A percentile compares a stretch with the other conserved stretches of the same genome.
Conservation (phyloP, 2,797 vertebrate genomes). For the Semotilus atromaculatus region DNA sequence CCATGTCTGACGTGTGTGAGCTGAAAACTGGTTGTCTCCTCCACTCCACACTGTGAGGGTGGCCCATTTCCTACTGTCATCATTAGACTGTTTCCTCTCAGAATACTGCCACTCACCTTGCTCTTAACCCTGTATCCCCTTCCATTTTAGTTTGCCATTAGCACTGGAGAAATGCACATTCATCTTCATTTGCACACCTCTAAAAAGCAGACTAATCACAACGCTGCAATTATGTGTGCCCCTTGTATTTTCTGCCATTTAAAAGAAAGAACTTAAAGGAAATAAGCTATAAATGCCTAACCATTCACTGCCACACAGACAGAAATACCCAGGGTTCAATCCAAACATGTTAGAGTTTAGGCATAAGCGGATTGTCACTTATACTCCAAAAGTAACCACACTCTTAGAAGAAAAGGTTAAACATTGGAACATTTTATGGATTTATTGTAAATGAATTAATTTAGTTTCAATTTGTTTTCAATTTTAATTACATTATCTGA, state of each 20-base stretch:
- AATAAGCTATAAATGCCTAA: neutral
- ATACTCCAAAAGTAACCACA: neutral
- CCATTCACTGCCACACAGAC: neutral
- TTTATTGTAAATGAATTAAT: neutral
- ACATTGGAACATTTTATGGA: neutral
- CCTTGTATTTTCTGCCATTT: conserved; percentile 33
- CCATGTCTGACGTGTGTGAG: conserved; percentile 17
- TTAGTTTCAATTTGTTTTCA: neutral
- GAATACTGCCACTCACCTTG: conserved; percentile 28
- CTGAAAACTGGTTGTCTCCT: conserved; percentile 8
- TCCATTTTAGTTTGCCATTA: conserved; percentile 35
- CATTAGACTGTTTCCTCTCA: conserved; percentile 1
- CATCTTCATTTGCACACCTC: conserved; percentile 49
- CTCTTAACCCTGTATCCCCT: conserved; percentile 33
- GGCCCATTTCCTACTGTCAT: conserved; percentile 14
- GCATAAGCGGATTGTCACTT: neutral
- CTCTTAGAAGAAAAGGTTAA: neutral
- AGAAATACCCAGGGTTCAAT: neutral
- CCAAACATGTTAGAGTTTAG: neutral
- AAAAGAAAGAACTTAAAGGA: neutral
- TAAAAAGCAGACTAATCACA: conserved; percentile 48
- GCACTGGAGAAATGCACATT: conserved; percentile 42
- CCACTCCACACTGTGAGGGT: neutral
- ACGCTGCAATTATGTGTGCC: conserved; percentile 36
- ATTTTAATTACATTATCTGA: neutral